Evolutionary conservation across 2,797 vertebrate species (phyloP), one percentile per base, ranked within the genome.

Genomic region (Amniataba percoides): DNA sequence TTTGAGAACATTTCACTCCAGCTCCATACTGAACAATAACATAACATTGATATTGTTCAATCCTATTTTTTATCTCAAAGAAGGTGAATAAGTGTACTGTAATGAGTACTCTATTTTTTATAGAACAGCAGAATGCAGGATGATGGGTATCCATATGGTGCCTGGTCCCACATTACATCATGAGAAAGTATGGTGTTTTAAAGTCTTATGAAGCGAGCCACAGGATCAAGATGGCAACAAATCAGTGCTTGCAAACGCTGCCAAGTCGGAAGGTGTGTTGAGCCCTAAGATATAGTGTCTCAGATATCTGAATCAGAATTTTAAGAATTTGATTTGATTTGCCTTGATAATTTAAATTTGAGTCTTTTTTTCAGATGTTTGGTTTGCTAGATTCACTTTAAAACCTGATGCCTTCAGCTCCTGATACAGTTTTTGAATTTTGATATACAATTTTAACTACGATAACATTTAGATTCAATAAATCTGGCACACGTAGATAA

Each of bases 221-320:
- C 55, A 60, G 40, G 56, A 72, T 45, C 21, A 42, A 55, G n/a
- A 12, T 9, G 14, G 64, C 49, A 60, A 61, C 65, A 74, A 43
- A 48, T 64, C 52, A 3, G 58, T 3, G 39, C 16, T 18, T n/a
- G 13, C 48, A 11, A 43, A n/a, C 55, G 27, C 43, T 25, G 23
- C 21, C 15, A 16, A 25, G 48, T 15, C 43, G 46, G n/a, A 36
- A 14, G 34, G 19, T 14, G 60, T 6, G 36, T 13, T 46, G 3
- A 39, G 25, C 34, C 18, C 16, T 69, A 42, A 15, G 9, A 8
- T 31, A 11, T 3, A 19, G 45, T 5, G 2, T 43, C 21, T 67
- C 63, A 7, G 39, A 27, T 4, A 48, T 19, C 3, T 45, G 0
- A 46, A 62, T 31, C 10, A 10, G 23, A 21, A 49, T 51, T 59